Conservation (phyloP, 2,113 vertebrate genomes). For the Petrocephalus microphthalmus region DNA sequence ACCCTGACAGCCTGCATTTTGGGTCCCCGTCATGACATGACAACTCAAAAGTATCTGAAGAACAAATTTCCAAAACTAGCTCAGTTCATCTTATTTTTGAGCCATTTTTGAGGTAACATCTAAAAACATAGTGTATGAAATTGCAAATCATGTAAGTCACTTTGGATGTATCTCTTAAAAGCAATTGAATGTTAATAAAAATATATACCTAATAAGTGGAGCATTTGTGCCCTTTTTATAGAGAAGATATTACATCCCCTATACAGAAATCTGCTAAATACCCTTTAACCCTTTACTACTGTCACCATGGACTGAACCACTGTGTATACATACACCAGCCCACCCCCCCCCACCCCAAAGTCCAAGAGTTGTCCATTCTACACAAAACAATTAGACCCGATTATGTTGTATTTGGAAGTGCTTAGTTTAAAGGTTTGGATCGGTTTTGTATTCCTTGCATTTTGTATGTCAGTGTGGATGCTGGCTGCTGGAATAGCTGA, state of each 20-base stretch:
- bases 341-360: background rate
- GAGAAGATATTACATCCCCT: background rate
- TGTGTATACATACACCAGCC: no score
- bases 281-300: background rate
- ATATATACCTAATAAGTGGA: background rate
- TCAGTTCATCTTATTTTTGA: background rate
- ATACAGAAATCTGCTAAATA: slow-evolving; percentile 2
- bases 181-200: background rate
- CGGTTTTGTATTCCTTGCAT: background rate
- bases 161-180: background rate
- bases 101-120: background rate
- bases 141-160: background rate
- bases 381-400: background rate
- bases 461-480: background rate
- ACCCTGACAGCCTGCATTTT: no score
- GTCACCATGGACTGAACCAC: background rate
- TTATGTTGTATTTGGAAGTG: background rate
- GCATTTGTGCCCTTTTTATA: background rate
- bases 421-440: background rate
- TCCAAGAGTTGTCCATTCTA: background rate
- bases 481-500: background rate
- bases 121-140: background rate
- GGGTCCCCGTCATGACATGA: no score
- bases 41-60: background rate
- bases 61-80: background rate